These are phyloP conservation scores for Hippoglossus stenolepis DNA, from an alignment of 2,113 vertebrate genomes.

Conservation along the genomic window DNA sequence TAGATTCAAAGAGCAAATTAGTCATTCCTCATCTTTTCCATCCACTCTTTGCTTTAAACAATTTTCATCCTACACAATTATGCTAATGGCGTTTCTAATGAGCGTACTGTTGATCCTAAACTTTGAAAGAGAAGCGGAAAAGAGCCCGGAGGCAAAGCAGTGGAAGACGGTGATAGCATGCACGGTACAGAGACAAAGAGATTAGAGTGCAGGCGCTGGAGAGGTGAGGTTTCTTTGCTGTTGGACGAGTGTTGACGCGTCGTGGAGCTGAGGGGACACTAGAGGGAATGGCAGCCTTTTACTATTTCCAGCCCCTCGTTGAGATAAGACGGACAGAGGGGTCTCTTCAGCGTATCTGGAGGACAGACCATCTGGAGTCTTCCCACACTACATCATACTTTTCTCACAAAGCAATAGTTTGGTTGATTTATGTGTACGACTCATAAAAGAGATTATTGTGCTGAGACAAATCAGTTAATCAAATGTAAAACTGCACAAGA, in stretches of 20 bases:
- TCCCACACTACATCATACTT: slow-evolving; percentile 39
- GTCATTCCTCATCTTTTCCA: neutral
- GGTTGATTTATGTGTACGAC: slow-evolving; percentile 22
- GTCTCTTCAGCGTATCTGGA: slow-evolving; percentile 58
- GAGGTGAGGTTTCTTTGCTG: slow-evolving; percentile 30
- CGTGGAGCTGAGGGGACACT: slow-evolving; percentile 39
- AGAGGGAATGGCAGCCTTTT: slow-evolving; percentile 32
- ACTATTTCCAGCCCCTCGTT: slow-evolving; percentile 75
- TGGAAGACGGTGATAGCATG: slow-evolving; percentile 6
- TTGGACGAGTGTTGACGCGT: slow-evolving; percentile 65
- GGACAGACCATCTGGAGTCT: slow-evolving; percentile 60
- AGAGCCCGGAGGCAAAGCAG: neutral
- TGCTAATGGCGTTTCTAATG: neutral
- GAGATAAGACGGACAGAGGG: slow-evolving; percentile 68
- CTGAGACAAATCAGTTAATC: slow-evolving; percentile 23
- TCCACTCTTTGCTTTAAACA: neutral
- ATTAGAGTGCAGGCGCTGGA: slow-evolving; percentile 5
- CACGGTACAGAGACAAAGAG: slow-evolving; percentile 17
- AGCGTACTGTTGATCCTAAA: neutral
- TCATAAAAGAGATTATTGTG: neutral
- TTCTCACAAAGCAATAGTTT: slow-evolving; percentile 15
- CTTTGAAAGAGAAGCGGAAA: neutral
- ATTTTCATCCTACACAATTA: neutral
- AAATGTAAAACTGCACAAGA: slow-evolving; percentile 5
- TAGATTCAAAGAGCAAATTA: neutral